These are phyloP conservation scores for Harpalus rubripes DNA, from an alignment of 2,888 invertebrate genomes.

Conservation along the genomic window DNA sequence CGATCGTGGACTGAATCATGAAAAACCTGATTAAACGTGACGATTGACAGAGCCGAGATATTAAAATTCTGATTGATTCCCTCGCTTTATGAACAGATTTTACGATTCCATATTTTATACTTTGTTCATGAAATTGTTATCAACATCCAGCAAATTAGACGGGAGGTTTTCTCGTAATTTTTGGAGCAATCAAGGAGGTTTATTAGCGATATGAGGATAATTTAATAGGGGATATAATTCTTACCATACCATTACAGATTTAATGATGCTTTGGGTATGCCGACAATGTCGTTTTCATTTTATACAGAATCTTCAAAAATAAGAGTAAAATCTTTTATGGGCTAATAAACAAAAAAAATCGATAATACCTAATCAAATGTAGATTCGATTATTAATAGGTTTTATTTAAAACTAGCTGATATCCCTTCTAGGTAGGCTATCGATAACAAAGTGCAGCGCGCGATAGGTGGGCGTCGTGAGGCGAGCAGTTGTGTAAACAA, in stretches of 20 bases:
- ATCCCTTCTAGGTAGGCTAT: too few relatives aligned
- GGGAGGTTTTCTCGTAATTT: not conserved
- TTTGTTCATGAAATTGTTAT: slow-evolving; percentile 1
- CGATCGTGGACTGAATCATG: slow-evolving; percentile 6
- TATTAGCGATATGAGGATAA: not conserved
- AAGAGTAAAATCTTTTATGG: too few relatives aligned
- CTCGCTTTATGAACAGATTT: not conserved
- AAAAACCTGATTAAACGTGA: slow-evolving; percentile 55
- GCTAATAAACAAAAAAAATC: too few relatives aligned
- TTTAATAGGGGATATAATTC: too few relatives aligned
- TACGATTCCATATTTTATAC: slow-evolving; percentile 7
- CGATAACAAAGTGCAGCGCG: too few relatives aligned
- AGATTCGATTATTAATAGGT: too few relatives aligned
- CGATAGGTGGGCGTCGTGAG: too few relatives aligned
- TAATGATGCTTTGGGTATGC: not conserved
- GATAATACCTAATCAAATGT: too few relatives aligned
- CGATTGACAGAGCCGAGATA: slow-evolving; percentile 44
- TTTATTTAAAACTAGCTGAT: too few relatives aligned
- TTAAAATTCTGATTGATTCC: slow-evolving; percentile 45
- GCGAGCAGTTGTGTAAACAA: too few relatives aligned
- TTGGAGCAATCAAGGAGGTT: not conserved
- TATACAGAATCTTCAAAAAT: too few relatives aligned
- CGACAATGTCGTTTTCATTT: not conserved
- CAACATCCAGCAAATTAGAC: slow-evolving; percentile 1
- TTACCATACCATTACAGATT: not conserved